Evolutionary conservation across 23 tunicate genomes (phyloP).

Genomic region (Phallusia fumigata): DNA sequence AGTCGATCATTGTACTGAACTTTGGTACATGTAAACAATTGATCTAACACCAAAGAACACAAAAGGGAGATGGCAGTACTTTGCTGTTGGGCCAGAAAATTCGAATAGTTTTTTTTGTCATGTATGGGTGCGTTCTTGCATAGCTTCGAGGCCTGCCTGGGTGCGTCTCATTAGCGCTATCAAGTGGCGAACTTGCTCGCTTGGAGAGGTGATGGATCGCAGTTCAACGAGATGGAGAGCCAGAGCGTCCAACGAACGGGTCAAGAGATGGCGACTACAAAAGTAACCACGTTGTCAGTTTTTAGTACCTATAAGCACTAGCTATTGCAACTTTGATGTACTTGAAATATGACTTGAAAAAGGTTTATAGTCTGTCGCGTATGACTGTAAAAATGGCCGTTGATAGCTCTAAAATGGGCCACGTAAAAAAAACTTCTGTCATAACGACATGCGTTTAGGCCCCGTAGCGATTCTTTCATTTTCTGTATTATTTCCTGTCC

Average conservation of each 20-base stretch:
- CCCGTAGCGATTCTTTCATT: no score
- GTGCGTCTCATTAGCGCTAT: slow-evolving; percentile 32
- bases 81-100: background rate
- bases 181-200: slow-evolving; percentile 40
- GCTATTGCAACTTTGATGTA: no score
- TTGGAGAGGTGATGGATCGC: slow-evolving; percentile 54
- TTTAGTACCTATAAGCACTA: no score
- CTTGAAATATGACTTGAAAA: no score
- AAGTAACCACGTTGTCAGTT: background rate
- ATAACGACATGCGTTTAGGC: no score
- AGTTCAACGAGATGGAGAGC: slow-evolving; percentile 71
- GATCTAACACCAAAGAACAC: background rate
- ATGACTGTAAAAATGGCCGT: no score
- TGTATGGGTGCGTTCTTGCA: slow-evolving; percentile 37
- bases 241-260: slow-evolving; percentile 51
- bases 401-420: no score
- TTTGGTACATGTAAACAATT: background rate
- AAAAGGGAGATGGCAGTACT: background rate
- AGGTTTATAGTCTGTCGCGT: no score
- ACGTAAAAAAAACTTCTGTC: no score
- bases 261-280: slow-evolving; percentile 67
- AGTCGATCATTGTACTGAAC: no score
- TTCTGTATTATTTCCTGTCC: no score
- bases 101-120: background rate
- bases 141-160: slow-evolving; percentile 42